These are phyloP conservation scores for Lycopodina hypogea DNA, from an alignment of 37 sponge, comb jelly and placozoan genomes.

Conservation along the genomic window DNA sequence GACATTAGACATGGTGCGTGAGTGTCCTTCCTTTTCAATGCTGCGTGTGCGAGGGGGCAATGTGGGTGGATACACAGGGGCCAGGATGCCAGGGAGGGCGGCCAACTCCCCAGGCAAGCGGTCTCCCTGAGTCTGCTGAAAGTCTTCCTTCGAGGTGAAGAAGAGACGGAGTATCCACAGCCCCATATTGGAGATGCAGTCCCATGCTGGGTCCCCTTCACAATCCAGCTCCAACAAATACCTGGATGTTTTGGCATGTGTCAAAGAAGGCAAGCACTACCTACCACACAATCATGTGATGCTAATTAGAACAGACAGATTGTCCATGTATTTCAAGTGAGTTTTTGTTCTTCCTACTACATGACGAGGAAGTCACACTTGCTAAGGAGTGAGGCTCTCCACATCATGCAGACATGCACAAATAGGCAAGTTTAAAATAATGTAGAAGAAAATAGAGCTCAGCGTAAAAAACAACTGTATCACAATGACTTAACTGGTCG, in stretches of 20 bases:
- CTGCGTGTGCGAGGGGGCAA: conserved; percentile 15
- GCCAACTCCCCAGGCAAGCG: conserved; percentile 22
- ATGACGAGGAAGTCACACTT: too few species aligned
- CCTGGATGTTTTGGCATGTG: conserved; percentile 30
- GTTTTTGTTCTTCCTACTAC: too few species aligned
- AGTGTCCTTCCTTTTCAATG: conserved; percentile 15
- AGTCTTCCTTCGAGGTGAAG: conserved; percentile 48
- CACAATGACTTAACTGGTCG: too few species aligned
- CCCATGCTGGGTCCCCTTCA: conserved; percentile 93
- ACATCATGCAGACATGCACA: too few species aligned
- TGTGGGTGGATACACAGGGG: not conserved
- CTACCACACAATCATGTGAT: too few species aligned
- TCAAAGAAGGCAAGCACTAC: too few species aligned
- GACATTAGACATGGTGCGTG: conserved; percentile 48
- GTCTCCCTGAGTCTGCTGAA: conserved; percentile 36
- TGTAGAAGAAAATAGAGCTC: too few species aligned
- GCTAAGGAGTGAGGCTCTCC: too few species aligned
- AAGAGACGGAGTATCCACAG: conserved; percentile 64
- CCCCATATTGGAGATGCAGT: conserved; percentile 75
- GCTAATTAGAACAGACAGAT: not conserved
- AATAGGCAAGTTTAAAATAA: too few species aligned
- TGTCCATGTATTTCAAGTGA: conserved; percentile 2
- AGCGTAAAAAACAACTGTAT: too few species aligned
- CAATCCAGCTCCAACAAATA: conserved; percentile 86
- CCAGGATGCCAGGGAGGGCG: conserved; percentile 4